Conservation (phyloP, 1,140 invertebrate species). For the Diploscapter pachys region DNA sequence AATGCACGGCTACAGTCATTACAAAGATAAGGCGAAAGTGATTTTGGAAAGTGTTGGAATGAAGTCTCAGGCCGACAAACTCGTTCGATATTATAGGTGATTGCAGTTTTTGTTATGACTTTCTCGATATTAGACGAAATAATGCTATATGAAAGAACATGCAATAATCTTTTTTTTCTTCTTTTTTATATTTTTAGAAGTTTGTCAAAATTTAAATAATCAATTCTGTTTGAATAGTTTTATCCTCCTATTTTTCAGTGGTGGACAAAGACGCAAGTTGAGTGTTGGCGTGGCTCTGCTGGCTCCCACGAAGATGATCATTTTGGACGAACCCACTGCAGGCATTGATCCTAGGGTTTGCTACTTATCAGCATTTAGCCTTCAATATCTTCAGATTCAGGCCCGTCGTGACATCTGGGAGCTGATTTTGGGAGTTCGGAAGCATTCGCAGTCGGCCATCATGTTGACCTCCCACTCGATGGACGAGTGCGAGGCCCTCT, state of each 20-base stretch:
- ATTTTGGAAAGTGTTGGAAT: slow-evolving; percentile 35
- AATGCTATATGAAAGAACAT: neutral
- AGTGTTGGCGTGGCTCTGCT: slow-evolving; percentile 64
- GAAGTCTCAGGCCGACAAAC: slow-evolving; percentile 33
- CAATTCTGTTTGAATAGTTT: too few relatives aligned
- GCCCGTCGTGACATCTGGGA: slow-evolving; percentile 65
- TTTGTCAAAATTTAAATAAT: too few relatives aligned
- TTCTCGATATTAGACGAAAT: neutral
- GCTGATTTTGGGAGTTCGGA: slow-evolving; percentile 43
- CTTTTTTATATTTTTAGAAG: too few relatives aligned
- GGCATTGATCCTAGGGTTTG: slow-evolving; percentile 64
- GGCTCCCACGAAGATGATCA: slow-evolving; percentile 62
- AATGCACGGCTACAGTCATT: slow-evolving; percentile 60
- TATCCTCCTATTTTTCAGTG: slow-evolving; percentile 59
- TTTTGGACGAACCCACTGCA: slow-evolving; percentile 66
- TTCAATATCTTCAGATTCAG: slow-evolving; percentile 30
- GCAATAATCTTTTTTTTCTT: too few relatives aligned
- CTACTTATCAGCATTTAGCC: neutral
- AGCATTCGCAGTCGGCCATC: slow-evolving; percentile 22
- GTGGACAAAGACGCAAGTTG: slow-evolving; percentile 62
- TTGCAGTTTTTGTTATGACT: neutral
- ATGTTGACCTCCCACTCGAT: slow-evolving; percentile 55
- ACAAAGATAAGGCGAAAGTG: slow-evolving; percentile 10
- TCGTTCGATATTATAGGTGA: slow-evolving; percentile 28
- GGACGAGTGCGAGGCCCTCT: slow-evolving; percentile 56